Evolutionary conservation across 2,113 vertebrate genomes (phyloP).

Genomic region (Ramphastos sulfuratus): DNA sequence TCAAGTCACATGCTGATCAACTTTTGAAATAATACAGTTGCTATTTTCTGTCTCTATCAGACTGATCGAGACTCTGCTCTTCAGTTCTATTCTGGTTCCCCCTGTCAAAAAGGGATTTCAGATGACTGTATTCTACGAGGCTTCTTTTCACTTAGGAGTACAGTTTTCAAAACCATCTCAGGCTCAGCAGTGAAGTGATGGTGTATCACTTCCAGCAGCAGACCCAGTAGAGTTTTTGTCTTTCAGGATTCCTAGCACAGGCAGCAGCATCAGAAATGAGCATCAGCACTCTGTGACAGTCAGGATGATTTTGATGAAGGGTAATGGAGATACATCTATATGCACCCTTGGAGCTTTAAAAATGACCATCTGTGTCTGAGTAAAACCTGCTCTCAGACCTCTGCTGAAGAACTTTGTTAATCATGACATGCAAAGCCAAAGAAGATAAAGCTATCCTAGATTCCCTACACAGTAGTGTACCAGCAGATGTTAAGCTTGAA

Average conservation of each 20-base stretch:
- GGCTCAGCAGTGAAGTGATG: background rate
- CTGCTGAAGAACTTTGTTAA: background rate
- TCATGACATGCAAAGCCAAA: background rate
- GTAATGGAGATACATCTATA: background rate
- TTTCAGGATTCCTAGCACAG: background rate
- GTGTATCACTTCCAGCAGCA: background rate
- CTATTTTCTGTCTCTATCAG: background rate
- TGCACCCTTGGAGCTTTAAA: background rate
- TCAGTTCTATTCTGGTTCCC: background rate
- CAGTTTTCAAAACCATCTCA: background rate
- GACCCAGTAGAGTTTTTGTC: too few relatives aligned
- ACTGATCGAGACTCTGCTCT: background rate
- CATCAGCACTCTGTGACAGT: background rate
- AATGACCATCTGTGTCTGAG: background rate
- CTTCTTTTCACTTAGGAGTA: background rate
- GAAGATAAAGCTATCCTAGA: background rate
- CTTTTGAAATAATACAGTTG: background rate
- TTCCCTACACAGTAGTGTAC: rapidly evolving
- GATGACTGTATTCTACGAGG: background rate
- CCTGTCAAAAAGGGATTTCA: background rate
- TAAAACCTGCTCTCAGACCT: background rate
- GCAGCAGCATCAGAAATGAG: background rate
- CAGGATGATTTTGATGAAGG: background rate
- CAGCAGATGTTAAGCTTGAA: background rate
- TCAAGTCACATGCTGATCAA: background rate